These are phyloP conservation scores for Pyrgilauda ruficollis DNA, from an alignment of 2,113 vertebrate genomes.

Conservation along the genomic window DNA sequence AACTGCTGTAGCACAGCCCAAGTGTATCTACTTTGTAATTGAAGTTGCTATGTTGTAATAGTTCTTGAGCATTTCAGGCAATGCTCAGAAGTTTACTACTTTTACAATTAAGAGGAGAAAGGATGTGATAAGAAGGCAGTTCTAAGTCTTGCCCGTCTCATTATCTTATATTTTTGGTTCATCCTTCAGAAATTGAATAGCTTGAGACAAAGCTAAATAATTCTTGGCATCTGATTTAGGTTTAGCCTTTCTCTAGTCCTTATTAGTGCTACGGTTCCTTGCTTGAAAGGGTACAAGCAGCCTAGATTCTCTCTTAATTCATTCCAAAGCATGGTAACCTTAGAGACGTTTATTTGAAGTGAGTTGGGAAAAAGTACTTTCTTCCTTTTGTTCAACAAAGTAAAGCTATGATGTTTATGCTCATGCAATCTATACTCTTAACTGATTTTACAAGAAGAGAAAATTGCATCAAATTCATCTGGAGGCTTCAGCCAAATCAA, in stretches of 20 bases:
- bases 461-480: neutral
- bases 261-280: neutral
- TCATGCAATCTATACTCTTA: neutral
- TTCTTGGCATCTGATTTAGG: conserved; percentile 1
- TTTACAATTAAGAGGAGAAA: neutral
- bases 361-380: neutral
- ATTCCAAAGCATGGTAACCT: neutral
- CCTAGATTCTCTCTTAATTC: neutral
- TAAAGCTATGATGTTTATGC: neutral
- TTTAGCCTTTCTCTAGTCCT: neutral
- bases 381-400: neutral
- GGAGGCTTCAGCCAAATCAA: conserved; percentile 6
- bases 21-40: neutral
- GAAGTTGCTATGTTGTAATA: neutral
- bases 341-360: neutral
- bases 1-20: neutral
- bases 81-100: neutral
- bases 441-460: neutral
- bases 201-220: conserved; percentile 30
- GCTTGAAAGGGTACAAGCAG: neutral
- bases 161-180: conserved; percentile 9
- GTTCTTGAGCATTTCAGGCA: neutral
- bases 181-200: neutral
- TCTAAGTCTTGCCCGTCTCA: neutral
- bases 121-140: neutral